Conservation (phyloP, 2,797 vertebrate species). For the Capromys pilorides region DNA sequence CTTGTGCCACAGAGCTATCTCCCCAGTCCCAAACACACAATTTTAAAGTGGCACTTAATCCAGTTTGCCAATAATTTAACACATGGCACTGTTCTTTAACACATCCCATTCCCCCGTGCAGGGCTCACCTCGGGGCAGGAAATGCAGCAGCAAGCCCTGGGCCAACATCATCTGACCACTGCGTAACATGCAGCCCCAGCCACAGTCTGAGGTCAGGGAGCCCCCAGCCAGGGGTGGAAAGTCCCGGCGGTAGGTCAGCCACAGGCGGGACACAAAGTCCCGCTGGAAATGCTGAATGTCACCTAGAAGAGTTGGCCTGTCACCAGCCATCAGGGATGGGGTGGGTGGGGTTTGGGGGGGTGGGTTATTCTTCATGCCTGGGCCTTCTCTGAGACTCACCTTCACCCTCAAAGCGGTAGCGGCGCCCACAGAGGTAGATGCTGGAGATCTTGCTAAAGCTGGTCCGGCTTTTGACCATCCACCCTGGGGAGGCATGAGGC, state of each 20-base stretch:
- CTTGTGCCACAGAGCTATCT: too few relatives aligned
- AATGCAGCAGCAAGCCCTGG: slow-evolving; percentile 91
- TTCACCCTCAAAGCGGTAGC: slow-evolving; percentile 89
- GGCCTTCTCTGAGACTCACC: slow-evolving; percentile 84
- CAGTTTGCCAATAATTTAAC: neutral
- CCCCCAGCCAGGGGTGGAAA: slow-evolving; percentile 92
- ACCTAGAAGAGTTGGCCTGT: slow-evolving; percentile 81
- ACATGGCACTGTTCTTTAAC: neutral
- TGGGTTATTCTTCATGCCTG: neutral
- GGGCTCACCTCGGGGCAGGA: slow-evolving; percentile 90
- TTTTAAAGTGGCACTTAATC: neutral
- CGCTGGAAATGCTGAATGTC: slow-evolving; percentile 90
- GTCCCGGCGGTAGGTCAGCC: slow-evolving; percentile 94
- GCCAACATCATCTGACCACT: slow-evolving; percentile 96
- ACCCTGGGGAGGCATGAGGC: slow-evolving; percentile 85
- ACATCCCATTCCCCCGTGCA: too few relatives aligned
- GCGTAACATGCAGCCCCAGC: slow-evolving; percentile 96
- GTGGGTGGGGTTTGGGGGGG: too few relatives aligned
- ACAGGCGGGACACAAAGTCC: slow-evolving; percentile 92
- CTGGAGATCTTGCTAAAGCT: slow-evolving; percentile 92
- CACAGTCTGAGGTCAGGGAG: slow-evolving; percentile 92
- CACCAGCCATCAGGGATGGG: neutral
- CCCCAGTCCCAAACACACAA: neutral
- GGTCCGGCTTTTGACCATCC: slow-evolving; percentile 93
- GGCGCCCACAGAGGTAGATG: slow-evolving; percentile 89